Percentiles rank a stretch among this genome's conserved stretches.
phyloP scores from a whole-genome alignment of 2,797 vertebrate species.

The Crenuchus spilurus region DNA sequence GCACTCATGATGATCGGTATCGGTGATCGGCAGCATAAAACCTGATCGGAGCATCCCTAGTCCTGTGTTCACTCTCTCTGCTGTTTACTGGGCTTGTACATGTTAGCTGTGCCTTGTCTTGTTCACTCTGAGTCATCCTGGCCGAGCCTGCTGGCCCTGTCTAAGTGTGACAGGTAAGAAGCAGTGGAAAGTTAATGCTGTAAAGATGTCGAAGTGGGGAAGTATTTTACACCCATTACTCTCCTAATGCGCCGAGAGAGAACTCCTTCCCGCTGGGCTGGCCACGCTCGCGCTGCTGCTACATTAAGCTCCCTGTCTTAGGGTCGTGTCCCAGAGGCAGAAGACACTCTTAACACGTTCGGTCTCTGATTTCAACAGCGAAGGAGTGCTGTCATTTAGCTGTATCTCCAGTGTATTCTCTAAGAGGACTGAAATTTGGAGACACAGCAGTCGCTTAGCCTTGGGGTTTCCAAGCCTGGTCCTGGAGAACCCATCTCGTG shows the following conservation, averaged over 20 bases:
- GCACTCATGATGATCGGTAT: too few relatives aligned
- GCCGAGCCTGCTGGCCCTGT: conserved; percentile 46
- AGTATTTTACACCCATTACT: conserved; percentile 40
- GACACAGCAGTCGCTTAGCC: too few relatives aligned
- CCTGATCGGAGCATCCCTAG: too few relatives aligned
- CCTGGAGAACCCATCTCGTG: too few relatives aligned
- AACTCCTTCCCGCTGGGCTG: conserved; percentile 36
- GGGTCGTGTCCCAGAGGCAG: conserved; percentile 20
- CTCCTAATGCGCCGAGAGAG: conserved; percentile 32
- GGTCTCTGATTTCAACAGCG: conserved; percentile 12
- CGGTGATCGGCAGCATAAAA: too few relatives aligned
- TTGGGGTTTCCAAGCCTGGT: too few relatives aligned
- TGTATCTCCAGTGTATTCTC: conserved; percentile 5
- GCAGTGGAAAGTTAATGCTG: conserved; percentile 42
- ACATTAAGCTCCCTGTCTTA: conserved; percentile 38
- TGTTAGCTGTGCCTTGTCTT: conserved; percentile 35
- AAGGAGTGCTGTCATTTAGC: not conserved
- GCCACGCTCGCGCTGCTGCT: conserved; percentile 14
- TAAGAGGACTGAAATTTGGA: not conserved
- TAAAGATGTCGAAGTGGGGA: conserved; percentile 33
- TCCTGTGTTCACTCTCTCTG: conserved; percentile 36
- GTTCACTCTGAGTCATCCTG: conserved; percentile 28
- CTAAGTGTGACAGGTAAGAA: conserved; percentile 43
- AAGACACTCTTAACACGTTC: conserved; percentile 19
- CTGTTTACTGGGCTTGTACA: conserved; percentile 23